These are phyloP conservation scores for Trachythela sp. DNA, from an alignment of 64 coral and sea anemone species.

Conservation along the genomic window DNA sequence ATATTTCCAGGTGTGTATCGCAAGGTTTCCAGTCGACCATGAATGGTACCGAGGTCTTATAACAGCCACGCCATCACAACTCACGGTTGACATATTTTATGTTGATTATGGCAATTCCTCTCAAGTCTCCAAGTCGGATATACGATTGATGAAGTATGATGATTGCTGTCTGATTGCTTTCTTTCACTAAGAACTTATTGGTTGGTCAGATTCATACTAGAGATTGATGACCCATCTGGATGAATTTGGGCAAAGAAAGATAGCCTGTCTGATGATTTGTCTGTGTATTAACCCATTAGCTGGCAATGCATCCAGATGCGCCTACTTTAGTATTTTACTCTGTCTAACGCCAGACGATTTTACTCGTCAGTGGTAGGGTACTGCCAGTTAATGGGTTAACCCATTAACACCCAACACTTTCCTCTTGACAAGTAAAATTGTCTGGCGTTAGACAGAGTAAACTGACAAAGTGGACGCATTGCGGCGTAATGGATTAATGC, in stretches of 20 bases:
- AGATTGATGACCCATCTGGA: background rate
- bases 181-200: background rate
- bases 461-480: no score
- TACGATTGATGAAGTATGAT: constrained; percentile 76
- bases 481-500: background rate
- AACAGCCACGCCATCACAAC: constrained; percentile 55
- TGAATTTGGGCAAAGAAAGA: no score
- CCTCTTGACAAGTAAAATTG: no score
- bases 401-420: no score
- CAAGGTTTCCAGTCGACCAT: constrained; percentile 58
- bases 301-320: no score
- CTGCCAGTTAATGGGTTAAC: no score
- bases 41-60: constrained; percentile 88
- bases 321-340: no score
- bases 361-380: no score
- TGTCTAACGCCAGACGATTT: no score
- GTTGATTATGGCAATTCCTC: constrained; percentile 95
- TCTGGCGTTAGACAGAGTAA: no score
- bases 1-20: constrained; percentile 75
- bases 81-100: constrained; percentile 86
- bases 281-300: no score
- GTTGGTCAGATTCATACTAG: background rate
- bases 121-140: constrained; percentile 56
- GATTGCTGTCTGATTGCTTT: background rate
- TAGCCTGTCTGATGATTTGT: no score